Evolutionary conservation across 2,797 vertebrate genomes (phyloP).

Genomic region (Siniperca scherzeri): DNA sequence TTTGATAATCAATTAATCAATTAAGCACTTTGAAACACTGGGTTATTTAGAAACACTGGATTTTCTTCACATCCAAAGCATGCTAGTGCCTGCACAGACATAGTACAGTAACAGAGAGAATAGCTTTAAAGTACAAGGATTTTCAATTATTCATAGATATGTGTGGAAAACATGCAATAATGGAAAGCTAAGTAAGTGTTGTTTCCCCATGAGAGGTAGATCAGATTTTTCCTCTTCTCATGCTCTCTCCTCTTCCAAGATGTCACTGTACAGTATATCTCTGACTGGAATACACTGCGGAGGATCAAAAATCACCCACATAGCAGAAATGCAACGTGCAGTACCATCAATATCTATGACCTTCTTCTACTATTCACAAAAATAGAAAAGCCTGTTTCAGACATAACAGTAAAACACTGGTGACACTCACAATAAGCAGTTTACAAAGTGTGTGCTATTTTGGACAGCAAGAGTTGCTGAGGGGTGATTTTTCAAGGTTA

Average conservation of each 20-base stretch:
- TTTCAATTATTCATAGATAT: constrained; percentile 76
- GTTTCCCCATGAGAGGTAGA: constrained; percentile 42
- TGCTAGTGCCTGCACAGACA: constrained; percentile 4
- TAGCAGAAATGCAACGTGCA: constrained; percentile 61
- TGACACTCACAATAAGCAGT: constrained; percentile 34
- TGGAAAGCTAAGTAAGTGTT: constrained; percentile 61
- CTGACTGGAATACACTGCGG: constrained; percentile 52
- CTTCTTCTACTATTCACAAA: constrained; percentile 50
- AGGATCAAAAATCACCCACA: constrained; percentile 69
- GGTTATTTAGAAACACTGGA: constrained; percentile 8
- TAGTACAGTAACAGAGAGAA: constrained; percentile 18
- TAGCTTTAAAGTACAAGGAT: constrained; percentile 36
- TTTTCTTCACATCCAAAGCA: constrained; percentile 1
- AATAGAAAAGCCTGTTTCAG: constrained; percentile 67
- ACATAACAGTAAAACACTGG: constrained; percentile 46
- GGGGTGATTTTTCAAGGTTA: constrained; percentile 41
- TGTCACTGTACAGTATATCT: constrained; percentile 27
- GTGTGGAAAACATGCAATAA: constrained; percentile 68
- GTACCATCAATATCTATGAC: constrained; percentile 61
- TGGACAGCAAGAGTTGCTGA: not conserved
- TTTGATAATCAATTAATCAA: not conserved
- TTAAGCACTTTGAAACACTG: not conserved
- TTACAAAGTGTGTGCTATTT: constrained; percentile 29
- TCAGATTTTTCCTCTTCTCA: constrained; percentile 35
- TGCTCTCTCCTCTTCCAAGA: constrained; percentile 23